A percentile compares a stretch with the other conserved stretches of the same genome.
phyloP scores from a whole-genome alignment of 92 coral and sea anemone genomes.

The Zoanthus solanderi region DNA sequence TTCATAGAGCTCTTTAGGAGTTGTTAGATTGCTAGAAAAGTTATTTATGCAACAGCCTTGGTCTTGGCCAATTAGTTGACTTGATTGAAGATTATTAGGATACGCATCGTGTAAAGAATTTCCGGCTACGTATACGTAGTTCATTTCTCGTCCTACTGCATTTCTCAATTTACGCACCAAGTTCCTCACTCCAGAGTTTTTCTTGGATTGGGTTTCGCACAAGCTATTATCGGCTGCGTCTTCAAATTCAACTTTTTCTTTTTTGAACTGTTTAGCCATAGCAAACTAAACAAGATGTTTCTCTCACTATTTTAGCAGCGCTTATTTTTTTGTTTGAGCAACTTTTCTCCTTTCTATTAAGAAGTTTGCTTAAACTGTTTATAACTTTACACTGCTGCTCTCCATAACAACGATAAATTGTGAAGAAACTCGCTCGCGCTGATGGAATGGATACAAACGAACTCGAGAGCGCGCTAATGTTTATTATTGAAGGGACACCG shows the following conservation, averaged over 20 bases:
- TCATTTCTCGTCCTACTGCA: conserved; percentile 17
- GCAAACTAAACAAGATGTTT: background rate
- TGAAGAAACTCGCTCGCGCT: conserved; percentile 30
- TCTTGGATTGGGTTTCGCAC: background rate
- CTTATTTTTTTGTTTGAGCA: background rate
- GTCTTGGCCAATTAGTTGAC: background rate
- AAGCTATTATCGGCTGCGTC: background rate
- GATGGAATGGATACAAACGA: background rate
- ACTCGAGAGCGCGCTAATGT: background rate
- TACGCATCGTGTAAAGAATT: background rate
- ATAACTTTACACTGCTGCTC: background rate
- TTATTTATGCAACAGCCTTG: background rate
- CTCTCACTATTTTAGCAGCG: background rate
- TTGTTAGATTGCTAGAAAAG: background rate
- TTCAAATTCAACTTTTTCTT: background rate
- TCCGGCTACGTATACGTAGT: conserved; percentile 17
- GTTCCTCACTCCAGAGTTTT: conserved; percentile 1
- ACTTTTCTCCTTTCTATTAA: background rate
- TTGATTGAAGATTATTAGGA: background rate
- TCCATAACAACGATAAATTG: conserved; percentile 29
- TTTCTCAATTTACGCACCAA: conserved; percentile 14
- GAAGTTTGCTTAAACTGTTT: background rate
- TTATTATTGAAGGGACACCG: background rate
- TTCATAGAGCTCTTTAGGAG: conserved; percentile 23
- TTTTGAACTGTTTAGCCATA: background rate